Conservation (phyloP, 2,113 vertebrate genomes). For the Brachypodius melanocephalos region DNA sequence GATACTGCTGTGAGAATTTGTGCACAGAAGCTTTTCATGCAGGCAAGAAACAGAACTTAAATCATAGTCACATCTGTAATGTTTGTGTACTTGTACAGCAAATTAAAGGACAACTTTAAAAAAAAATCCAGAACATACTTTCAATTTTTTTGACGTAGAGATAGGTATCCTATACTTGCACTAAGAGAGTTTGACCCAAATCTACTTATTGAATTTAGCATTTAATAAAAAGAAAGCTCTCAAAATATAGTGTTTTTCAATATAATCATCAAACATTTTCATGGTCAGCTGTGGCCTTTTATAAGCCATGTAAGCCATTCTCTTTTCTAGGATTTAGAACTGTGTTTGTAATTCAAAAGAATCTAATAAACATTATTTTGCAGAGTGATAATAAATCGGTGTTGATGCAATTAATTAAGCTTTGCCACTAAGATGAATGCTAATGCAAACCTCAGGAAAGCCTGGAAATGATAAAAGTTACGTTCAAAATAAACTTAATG, state of each 20-base stretch:
- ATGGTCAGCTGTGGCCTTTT: not conserved
- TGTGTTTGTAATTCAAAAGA: not conserved
- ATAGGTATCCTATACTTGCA: not conserved
- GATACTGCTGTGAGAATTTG: not conserved
- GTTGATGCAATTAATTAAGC: not conserved
- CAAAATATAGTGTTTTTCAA: not conserved
- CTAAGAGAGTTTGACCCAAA: not conserved
- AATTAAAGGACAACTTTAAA: not conserved
- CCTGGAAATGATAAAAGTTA: not conserved
- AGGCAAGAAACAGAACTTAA: not conserved
- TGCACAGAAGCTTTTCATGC: not conserved
- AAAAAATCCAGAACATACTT: not conserved
- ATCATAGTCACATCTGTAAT: not conserved
- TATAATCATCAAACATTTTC: not conserved
- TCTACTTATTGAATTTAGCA: not conserved
- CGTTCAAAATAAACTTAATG: not conserved
- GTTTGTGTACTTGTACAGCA: not conserved
- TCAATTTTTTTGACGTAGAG: not conserved
- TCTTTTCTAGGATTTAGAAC: not conserved
- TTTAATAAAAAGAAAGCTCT: not conserved
- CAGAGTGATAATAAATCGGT: not conserved
- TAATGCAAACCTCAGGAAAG: not conserved
- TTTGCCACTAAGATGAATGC: not conserved
- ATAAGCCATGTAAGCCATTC: not conserved
- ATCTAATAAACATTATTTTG: slow-evolving; percentile 1